Percentiles rank a stretch among this genome's conserved stretches.
Conservation (phyloP, 2,797 vertebrate species). For the Agapornis canus region DNA sequence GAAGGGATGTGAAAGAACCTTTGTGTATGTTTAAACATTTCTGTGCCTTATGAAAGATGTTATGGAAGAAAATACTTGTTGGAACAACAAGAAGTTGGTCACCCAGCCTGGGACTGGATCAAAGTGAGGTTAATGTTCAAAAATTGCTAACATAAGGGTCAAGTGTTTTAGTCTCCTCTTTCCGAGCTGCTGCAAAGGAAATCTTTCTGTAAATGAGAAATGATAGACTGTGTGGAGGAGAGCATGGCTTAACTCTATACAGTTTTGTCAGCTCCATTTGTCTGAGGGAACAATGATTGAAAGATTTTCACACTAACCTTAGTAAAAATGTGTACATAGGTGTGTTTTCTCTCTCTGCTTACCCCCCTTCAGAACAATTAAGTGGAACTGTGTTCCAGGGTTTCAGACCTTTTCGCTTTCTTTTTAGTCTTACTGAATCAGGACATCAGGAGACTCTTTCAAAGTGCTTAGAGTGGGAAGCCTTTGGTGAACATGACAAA, state of each 20-base stretch:
- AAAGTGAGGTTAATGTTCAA: neutral
- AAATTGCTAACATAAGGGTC: neutral
- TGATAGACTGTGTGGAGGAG: neutral
- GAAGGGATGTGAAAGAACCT: neutral
- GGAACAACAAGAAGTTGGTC: neutral
- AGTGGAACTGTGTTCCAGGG: neutral
- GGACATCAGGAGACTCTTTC: neutral
- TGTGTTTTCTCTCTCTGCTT: neutral
- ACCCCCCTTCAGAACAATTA: neutral
- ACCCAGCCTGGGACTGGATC: neutral
- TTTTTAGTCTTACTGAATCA: constrained; percentile 5
- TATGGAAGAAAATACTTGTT: neutral
- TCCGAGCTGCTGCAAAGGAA: neutral
- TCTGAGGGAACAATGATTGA: neutral
- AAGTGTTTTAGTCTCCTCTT: neutral
- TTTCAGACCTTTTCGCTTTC: neutral
- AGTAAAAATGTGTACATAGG: neutral
- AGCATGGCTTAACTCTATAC: neutral
- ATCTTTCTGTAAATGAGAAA: neutral
- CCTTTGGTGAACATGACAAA: neutral
- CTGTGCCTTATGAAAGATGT: neutral
- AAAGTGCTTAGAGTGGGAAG: constrained; percentile 8
- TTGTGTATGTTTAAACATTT: neutral
- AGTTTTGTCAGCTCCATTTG: neutral
- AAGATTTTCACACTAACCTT: neutral